These are phyloP conservation scores for Fringilla coelebs DNA, from an alignment of 2,797 vertebrate species.

Conservation along the genomic window DNA sequence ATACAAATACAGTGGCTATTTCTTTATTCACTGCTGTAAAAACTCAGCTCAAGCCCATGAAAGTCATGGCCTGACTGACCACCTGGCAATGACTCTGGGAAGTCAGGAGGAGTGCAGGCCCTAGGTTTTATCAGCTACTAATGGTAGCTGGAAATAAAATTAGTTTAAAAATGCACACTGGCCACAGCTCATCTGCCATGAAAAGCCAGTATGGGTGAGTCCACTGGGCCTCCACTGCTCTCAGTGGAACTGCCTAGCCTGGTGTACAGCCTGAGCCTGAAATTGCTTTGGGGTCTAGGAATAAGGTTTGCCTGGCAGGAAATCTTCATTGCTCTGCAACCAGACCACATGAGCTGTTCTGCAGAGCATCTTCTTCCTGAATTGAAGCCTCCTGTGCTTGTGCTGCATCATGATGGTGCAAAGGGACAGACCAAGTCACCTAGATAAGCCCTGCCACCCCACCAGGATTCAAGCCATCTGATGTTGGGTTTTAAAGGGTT, in stretches of 20 bases:
- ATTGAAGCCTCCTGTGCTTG: accelerated
- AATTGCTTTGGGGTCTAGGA: no score
- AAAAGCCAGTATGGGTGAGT: background rate
- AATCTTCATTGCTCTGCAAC: background rate
- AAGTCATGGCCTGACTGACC: background rate
- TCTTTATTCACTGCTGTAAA: background rate
- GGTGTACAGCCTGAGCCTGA: background rate
- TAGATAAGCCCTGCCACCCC: background rate
- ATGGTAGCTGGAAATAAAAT: background rate
- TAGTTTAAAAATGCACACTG: background rate
- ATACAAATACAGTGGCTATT: background rate
- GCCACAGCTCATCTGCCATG: background rate
- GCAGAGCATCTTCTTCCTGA: background rate
- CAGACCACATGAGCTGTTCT: background rate
- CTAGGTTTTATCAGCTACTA: background rate
- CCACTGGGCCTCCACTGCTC: background rate
- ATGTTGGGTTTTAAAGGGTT: background rate
- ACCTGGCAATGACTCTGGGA: background rate
- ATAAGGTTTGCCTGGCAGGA: background rate
- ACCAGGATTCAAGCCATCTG: background rate
- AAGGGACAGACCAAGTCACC: background rate
- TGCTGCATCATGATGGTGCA: background rate
- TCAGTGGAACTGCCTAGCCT: background rate
- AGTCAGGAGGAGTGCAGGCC: background rate
- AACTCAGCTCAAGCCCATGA: background rate